Base-by-base conservation (phyloP, 1,140 invertebrate genomes). In the Cydia pomonella region DNA sequence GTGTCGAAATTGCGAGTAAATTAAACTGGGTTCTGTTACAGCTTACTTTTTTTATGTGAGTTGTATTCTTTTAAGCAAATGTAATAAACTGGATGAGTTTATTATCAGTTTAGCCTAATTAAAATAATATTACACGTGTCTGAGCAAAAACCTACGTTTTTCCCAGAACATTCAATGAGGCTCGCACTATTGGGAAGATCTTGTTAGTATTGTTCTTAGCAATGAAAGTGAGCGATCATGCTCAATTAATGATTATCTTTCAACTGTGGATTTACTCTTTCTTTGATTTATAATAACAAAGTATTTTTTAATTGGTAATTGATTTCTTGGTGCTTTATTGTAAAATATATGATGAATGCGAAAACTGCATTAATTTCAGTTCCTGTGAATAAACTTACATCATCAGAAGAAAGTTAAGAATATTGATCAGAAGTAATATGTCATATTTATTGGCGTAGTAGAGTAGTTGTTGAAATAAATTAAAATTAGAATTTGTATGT, bases 161-260 rank as follows among this genome's bases (percentile, higher is more conserved):
- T 69, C 64, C 64, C 64, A 69, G n/a, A 33, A 59, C 29, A 41
- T 69, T 33, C 27, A 69, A 69, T 69, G 64, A 64, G 63, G 23
- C 16, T 27, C 63, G 23, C 21, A 12, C 25, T 69, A 69, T 69
- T 69, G 64, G 64, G 18, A 69, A 27, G 63, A 69, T 69, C 64
- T 69, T 33, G 64, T 69, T 69, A 33, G 64, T 69, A 69, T 69
- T 69, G 64, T 69, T 69, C 64, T n/a, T 33, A 33, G 33, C 64
- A 69, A 69, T 33, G 64, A 69, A 69, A 69, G 64, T 69, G 64
- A 69, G 64, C 13, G n/a, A 69, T 41, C 41, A 69, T 69, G n/a
- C 25, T 16, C 10, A 69, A 69, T 69, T 69, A 38, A 33, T 33
- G 27, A 10, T 69, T 69, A 69, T 69, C 64, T 66, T 33, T 66